Evolutionary conservation across 2,888 invertebrate genomes (phyloP).

Genomic region (Drosophila mimetica): DNA sequence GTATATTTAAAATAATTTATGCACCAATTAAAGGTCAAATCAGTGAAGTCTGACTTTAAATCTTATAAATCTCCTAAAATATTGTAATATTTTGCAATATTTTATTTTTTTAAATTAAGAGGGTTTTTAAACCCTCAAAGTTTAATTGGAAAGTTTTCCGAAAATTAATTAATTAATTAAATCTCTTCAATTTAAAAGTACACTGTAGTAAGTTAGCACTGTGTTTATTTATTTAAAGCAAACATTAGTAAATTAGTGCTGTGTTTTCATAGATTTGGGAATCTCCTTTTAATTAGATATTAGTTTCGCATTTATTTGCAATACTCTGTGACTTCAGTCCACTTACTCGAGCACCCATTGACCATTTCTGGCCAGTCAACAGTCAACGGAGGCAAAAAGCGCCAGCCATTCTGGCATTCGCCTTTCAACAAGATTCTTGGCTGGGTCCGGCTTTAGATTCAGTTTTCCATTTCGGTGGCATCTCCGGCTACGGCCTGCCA

Average conservation of each 20-base stretch:
- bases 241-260: neutral
- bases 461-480: conserved; percentile 28
- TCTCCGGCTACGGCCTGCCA: conserved; percentile 58
- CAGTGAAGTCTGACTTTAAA: too few relatives aligned
- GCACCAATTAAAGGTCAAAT: neutral
- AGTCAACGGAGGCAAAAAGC: neutral
- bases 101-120: too few relatives aligned
- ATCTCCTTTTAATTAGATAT: neutral
- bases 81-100: too few relatives aligned
- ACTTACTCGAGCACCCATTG: conserved; percentile 19
- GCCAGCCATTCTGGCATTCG: conserved; percentile 27
- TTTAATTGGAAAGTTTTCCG: too few relatives aligned
- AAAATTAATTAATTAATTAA: too few relatives aligned
- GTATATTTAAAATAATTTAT: neutral
- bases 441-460: conserved; percentile 34
- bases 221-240: neutral
- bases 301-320: neutral
- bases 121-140: too few relatives aligned
- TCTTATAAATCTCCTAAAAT: too few relatives aligned
- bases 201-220: too few relatives aligned
- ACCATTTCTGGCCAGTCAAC: conserved; percentile 20
- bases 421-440: conserved; percentile 46
- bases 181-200: too few relatives aligned
- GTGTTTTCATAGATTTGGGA: too few relatives aligned
- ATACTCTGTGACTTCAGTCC: neutral